Conservation (phyloP, 2,888 invertebrate genomes). For the Polydrusus pterygomalis region DNA sequence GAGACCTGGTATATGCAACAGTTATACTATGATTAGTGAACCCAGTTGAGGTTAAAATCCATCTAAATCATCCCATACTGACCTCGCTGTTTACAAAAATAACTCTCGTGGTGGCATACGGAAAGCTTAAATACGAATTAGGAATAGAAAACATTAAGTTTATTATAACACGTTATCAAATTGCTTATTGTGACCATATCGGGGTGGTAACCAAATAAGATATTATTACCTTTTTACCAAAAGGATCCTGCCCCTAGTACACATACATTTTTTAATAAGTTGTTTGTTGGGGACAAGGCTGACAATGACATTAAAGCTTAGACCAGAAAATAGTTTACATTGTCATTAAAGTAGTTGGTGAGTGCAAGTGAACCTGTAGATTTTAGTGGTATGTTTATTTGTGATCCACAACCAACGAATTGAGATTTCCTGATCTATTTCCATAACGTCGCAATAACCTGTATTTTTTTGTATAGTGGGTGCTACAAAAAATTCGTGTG, state of each 20-base stretch:
- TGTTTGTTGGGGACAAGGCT: constrained; percentile 3
- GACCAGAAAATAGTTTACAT: background rate
- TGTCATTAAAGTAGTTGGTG: background rate
- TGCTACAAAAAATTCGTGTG: no score
- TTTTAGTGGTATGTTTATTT: background rate
- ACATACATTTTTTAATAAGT: constrained; percentile 5
- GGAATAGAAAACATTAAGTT: constrained; percentile 32
- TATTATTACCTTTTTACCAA: constrained; percentile 37
- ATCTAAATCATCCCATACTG: constrained; percentile 20
- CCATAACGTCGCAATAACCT: no score
- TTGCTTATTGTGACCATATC: constrained; percentile 35
- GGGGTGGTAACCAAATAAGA: constrained; percentile 24
- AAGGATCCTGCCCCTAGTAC: constrained; percentile 22
- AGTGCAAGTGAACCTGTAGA: constrained; percentile 2
- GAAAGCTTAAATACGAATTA: background rate
- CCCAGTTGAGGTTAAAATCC: background rate
- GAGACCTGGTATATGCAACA: background rate
- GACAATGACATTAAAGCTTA: background rate
- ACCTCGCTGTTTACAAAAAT: background rate
- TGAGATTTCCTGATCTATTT: no score
- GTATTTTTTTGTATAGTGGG: no score
- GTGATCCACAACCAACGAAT: no score
- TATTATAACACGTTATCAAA: background rate
- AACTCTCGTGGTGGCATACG: background rate
- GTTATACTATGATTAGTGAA: background rate